Base-by-base conservation (phyloP, 2,888 invertebrate species). In the Odontocerum albicorne region DNA sequence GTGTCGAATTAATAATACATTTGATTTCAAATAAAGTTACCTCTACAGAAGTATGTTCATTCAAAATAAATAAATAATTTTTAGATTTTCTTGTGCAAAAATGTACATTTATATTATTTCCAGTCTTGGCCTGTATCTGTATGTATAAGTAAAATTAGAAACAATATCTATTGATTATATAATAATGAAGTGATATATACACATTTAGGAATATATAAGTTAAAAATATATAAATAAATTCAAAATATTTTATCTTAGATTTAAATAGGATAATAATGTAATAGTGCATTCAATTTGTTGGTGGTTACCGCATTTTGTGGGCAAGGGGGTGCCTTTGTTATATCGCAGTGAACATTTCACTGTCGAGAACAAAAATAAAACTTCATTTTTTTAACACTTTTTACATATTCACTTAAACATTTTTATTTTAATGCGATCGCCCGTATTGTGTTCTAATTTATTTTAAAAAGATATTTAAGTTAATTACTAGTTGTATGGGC, bases 151-250 rank as follows among this genome's bases (percentile, higher is more conserved):
- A 45, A 45, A 33, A 31, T 45, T 42, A 21, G 31, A 42, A 49
- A 42, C 46, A 54, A 59, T 59, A 59, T 59, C 55, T 53, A 56
- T 53, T 52, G 56, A 57, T 53, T 60, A 44, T 52, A 53, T 55
- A 52, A 61, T 57, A 57, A 58, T 58, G 49, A 55, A 61, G 52
- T 57, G 55, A 55, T 61, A 52, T 60, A 57, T 57, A 60, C 44
- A 58, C 55, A 46, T 46, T 45, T 56, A 56, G 49, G 45, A 36
- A 45, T 56, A 57, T 56, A 44, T 46, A 52, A 47, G 40, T 55
- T 43, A 46, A 47, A 49, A 54, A 47, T 49, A 53, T 53, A 53
- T 42, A 47, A 19, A 52, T 49, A 44, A 44, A 51, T 43, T 56
- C 42, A 43, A 57, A 57, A 57, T 60, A 56, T 55, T 59, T 59